phyloP scores from a whole-genome alignment of 2,888 invertebrate genomes.

The Harpalus rufipes region DNA sequence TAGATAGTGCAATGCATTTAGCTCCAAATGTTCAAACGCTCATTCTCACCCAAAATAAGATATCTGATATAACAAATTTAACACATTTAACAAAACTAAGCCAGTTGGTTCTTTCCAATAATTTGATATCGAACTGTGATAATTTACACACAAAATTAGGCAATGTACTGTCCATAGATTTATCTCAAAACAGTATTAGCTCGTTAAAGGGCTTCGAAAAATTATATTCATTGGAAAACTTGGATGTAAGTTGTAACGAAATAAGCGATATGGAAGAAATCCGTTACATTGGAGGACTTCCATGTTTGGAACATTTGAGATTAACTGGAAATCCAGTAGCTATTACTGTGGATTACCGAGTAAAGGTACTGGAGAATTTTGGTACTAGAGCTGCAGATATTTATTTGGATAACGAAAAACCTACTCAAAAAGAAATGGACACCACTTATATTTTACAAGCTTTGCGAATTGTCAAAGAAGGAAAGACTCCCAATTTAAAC shows the following conservation, averaged over 20 bases:
- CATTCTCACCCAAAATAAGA: conserved; percentile 88
- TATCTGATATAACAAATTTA: conserved; percentile 87
- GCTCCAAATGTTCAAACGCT: conserved; percentile 86
- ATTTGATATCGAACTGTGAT: conserved; percentile 85
- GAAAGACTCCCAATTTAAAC: conserved; percentile 81
- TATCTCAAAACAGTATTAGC: conserved; percentile 91
- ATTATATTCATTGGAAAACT: conserved; percentile 89
- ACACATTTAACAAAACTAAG: conserved; percentile 88
- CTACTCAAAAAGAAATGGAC: conserved; percentile 93
- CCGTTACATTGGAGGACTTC: conserved; percentile 87
- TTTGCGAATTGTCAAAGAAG: conserved; percentile 85
- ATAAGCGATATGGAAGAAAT: conserved; percentile 91
- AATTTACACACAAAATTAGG: conserved; percentile 92
- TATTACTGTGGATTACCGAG: conserved; percentile 91
- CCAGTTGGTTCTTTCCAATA: conserved; percentile 88
- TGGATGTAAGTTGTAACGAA: conserved; percentile 93
- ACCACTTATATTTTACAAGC: conserved; percentile 95
- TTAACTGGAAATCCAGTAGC: conserved; percentile 95
- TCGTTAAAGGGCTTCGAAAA: conserved; percentile 87
- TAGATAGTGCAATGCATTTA: conserved; percentile 90
- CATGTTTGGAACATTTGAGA: conserved; percentile 91
- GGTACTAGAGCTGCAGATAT: conserved; percentile 90
- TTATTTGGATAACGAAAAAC: conserved; percentile 91
- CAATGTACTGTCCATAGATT: conserved; percentile 90
- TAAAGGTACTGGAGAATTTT: conserved; percentile 93